These are phyloP conservation scores for Sparidentex hasta DNA, from an alignment of 2,797 vertebrate genomes.

Conservation along the genomic window DNA sequence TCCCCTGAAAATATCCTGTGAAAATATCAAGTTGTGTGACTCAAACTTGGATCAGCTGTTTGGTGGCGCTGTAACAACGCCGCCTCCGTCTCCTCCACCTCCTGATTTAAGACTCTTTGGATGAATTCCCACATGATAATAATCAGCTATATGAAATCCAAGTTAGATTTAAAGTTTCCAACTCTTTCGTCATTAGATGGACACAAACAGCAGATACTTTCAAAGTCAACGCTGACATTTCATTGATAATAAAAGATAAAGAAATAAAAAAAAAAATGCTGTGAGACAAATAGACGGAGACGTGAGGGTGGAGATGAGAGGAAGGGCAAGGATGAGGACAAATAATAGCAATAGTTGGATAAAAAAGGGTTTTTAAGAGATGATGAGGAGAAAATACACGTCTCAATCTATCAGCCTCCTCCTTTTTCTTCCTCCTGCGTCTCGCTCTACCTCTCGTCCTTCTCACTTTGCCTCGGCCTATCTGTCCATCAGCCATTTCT, in stretches of 20 bases:
- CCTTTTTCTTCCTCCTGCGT: neutral
- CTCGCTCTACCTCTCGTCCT: neutral
- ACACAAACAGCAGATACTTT: slow-evolving; percentile 8
- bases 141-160: neutral
- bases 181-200: slow-evolving; percentile 10
- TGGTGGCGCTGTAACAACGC: no score
- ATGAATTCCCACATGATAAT: neutral
- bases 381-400: neutral
- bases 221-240: slow-evolving; percentile 39
- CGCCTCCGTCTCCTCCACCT: no score
- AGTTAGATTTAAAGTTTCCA: slow-evolving; percentile 5
- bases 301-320: neutral
- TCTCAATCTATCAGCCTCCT: slow-evolving; percentile 5
- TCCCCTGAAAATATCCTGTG: no score
- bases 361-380: neutral
- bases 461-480: slow-evolving; percentile 20
- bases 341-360: neutral
- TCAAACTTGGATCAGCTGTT: no score
- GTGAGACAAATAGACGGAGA: neutral
- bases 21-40: no score
- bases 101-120: no score
- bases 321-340: slow-evolving; percentile 12
- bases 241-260: neutral
- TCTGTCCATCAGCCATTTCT: slow-evolving; percentile 42
- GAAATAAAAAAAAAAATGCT: neutral